Percentiles rank a stretch among this genome's conserved stretches.
phyloP scores from a whole-genome alignment of 2,113 vertebrate species.

The Ictalurus furcatus region DNA sequence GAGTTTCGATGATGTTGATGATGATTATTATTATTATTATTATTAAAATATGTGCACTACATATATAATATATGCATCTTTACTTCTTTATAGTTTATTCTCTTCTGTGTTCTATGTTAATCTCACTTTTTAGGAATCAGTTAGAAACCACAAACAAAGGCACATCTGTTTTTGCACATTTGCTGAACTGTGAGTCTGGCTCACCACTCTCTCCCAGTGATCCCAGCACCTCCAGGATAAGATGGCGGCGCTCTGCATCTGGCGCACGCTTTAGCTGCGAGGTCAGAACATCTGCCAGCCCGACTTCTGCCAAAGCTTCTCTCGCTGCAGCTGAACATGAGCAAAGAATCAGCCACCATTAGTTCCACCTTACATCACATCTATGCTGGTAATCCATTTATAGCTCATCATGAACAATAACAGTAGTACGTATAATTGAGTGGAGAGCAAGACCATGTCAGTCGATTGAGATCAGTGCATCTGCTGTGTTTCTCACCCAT shows the following conservation, averaged over 20 bases:
- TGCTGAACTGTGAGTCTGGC: background rate
- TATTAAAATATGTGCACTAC: background rate
- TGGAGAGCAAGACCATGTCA: no score
- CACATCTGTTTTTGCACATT: background rate
- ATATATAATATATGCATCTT: background rate
- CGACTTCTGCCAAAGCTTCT: slow-evolving; percentile 77
- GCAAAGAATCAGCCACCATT: background rate
- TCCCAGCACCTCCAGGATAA: slow-evolving; percentile 83
- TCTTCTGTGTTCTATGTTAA: background rate
- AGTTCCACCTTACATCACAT: background rate
- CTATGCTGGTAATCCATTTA: background rate
- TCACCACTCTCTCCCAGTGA: slow-evolving; percentile 84
- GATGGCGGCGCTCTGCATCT: slow-evolving; percentile 81
- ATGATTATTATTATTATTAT: background rate
- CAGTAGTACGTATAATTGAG: background rate
- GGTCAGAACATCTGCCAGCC: slow-evolving; percentile 75
- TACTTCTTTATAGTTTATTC: background rate
- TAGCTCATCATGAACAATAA: background rate
- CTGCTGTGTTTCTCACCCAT: slow-evolving; percentile 72
- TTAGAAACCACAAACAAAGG: background rate
- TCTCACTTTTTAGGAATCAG: background rate
- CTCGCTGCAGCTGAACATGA: slow-evolving; percentile 74
- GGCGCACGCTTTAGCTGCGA: slow-evolving; percentile 79
- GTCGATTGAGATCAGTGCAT: background rate
- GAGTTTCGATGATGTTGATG: background rate